Conservation (phyloP, 2,888 invertebrate species). For the Linnaemya vulpina region DNA sequence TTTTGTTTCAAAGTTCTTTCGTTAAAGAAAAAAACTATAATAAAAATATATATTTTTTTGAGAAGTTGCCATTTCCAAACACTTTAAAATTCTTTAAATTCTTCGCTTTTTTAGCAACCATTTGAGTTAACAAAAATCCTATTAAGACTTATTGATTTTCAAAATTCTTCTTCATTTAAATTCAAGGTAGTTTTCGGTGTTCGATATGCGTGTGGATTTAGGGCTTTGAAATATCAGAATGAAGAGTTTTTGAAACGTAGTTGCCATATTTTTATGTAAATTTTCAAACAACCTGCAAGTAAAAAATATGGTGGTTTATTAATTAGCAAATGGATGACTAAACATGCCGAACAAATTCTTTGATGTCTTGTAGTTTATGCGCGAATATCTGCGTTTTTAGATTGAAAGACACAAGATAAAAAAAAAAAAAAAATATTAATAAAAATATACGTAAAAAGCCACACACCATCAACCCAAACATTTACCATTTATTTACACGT, state of each 20-base stretch:
- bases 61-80: no score
- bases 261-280: constrained; percentile 33
- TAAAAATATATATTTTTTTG: no score
- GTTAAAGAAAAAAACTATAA: no score
- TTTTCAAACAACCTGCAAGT: constrained; percentile 25
- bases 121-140: constrained; percentile 18
- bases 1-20: no score
- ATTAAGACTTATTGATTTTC: constrained; percentile 56
- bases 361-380: constrained; percentile 45
- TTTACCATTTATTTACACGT: constrained; percentile 24
- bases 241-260: constrained; percentile 7
- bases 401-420: constrained; percentile 4
- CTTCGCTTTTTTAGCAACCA: background rate
- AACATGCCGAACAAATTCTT: constrained; percentile 31
- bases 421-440: background rate
- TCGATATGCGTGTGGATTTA: background rate
- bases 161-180: constrained; percentile 33
- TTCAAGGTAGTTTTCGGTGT: constrained; percentile 58
- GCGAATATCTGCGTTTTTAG: constrained; percentile 10
- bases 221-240: constrained; percentile 13
- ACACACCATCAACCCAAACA: constrained; percentile 5
- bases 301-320: constrained; percentile 33
- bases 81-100: no score
- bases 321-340: constrained; percentile 1
- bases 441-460: background rate